Evolutionary conservation across 2,797 vertebrate species (phyloP).

Genomic region (Hafferia zeledoni): DNA sequence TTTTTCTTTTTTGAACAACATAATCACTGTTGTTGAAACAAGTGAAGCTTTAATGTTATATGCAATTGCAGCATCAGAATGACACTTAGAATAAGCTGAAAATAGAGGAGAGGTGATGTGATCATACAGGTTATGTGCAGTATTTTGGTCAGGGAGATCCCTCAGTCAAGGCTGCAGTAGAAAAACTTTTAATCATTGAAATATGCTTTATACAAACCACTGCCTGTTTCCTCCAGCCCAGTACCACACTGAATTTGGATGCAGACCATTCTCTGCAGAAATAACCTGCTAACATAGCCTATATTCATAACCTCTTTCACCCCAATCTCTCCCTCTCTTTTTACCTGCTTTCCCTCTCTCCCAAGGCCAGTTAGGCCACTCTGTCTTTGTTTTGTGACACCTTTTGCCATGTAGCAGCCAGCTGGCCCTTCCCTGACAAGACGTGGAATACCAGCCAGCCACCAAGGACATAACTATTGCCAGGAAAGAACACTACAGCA

Average conservation of each 20-base stretch:
- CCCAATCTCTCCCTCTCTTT: background rate
- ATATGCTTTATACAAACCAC: background rate
- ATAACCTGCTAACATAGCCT: background rate
- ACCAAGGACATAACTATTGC: background rate
- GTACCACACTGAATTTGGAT: background rate
- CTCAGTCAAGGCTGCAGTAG: background rate
- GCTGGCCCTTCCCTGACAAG: background rate
- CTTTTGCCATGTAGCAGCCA: background rate
- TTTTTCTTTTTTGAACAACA: background rate
- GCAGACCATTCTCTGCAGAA: background rate
- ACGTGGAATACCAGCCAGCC: rapidly evolving
- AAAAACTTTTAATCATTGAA: background rate
- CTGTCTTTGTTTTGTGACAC: background rate
- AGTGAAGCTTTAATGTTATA: background rate
- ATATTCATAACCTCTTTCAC: background rate
- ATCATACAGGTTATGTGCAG: background rate
- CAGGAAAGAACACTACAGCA: background rate
- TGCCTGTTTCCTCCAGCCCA: background rate
- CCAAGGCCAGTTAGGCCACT: background rate
- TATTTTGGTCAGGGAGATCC: background rate
- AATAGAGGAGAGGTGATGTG: background rate
- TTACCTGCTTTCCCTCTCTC: background rate
- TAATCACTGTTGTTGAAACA: background rate
- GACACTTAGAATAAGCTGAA: background rate
- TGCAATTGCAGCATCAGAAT: background rate